Evolutionary conservation across 2,888 invertebrate genomes (phyloP), one percentile per base, ranked within the genome.

Genomic region (Drosophila nr. fundita): DNA sequence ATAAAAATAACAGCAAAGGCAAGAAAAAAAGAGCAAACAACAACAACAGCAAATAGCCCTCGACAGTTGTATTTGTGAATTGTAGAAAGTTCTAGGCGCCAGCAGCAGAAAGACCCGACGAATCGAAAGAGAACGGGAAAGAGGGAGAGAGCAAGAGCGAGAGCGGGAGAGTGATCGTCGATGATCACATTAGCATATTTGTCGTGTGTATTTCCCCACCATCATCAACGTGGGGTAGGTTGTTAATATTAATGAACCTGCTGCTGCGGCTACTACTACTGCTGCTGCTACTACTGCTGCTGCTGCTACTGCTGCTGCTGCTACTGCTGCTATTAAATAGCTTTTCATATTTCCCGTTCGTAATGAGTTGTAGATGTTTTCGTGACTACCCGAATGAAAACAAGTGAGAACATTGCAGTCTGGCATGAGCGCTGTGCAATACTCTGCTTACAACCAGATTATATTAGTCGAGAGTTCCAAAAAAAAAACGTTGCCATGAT

Each of bases 71-170:
- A 61, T 58, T 87, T 80, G 77, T 81, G 54, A 59, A 66, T 70
- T 78, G 69, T 81, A 77, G 85, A 85, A 85, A 85, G 86, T 85
- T 85, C 85, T 85, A 75, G 85, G 83, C 85, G 86, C 86, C 78
- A 79, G 68, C 42, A 45, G 21, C 45, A 63, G 48, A 59, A 59
- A 36, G 40, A 55, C 13, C 24, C 50, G 27, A 62, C 36, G 29
- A 54, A 42, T 34, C 21, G 10, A 29, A 42, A 58, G 58, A 61
- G 68, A 62, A 63, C 70, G 59, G 61, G 68, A 66, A 32, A 52
- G n/a, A n/a, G 40, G 15, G 18, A 21, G 21, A 13, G 53, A 36
- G 4, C 32, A 32, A 11, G 29, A 38, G 4, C 7, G 29, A 49
- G 62, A 36, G 70, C 58, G 18, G 11, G 24, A 29, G 48, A 49